Evolutionary conservation across 2,113 vertebrate genomes (phyloP).

Genomic region (Pelecanus crispus): DNA sequence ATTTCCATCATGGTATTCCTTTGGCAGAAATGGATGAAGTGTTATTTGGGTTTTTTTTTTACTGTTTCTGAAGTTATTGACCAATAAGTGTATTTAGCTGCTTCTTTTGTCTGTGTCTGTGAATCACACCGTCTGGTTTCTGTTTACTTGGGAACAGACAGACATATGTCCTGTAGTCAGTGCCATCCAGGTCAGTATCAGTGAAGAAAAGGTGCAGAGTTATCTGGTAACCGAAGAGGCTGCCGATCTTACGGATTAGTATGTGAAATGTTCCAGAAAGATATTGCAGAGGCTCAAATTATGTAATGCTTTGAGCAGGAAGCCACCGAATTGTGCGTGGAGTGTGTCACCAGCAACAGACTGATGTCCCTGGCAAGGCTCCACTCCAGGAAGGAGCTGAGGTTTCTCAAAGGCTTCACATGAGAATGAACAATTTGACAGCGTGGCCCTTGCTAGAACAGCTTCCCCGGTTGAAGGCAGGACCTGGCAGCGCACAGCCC

Average conservation of each 20-base stretch:
- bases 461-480: neutral
- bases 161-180: neutral
- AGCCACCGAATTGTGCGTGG: neutral
- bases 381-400: slow-evolving; percentile 48
- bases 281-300: slow-evolving; percentile 25
- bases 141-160: neutral
- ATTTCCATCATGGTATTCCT: neutral
- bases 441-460: neutral
- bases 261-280: neutral
- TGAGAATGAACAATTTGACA: neutral
- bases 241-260: neutral
- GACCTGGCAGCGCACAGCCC: neutral
- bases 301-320: slow-evolving; percentile 46
- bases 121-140: neutral
- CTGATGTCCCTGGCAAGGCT: slow-evolving; percentile 46
- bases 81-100: neutral
- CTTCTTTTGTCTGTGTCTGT: neutral
- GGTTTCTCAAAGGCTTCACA: neutral
- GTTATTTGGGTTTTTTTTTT: neutral
- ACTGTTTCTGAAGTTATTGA: neutral
- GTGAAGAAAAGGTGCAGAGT: neutral
- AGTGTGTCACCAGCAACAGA: slow-evolving; percentile 30
- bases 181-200: neutral
- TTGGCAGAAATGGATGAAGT: neutral
- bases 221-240: neutral